Evolutionary conservation across 2,113 vertebrate genomes (phyloP).

Genomic region (Dicentrarchus labrax): DNA sequence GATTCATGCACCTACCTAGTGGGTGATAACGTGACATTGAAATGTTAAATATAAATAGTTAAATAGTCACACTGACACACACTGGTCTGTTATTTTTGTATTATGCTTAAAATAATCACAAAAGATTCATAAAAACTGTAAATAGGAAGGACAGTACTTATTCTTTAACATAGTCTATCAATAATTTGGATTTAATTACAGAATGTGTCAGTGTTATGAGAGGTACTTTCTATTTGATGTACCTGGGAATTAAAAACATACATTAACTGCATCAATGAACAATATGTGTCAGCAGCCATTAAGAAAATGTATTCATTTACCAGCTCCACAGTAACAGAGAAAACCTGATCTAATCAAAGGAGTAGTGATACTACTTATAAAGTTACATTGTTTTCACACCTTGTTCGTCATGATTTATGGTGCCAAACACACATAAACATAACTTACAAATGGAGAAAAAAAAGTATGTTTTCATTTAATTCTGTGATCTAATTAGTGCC

Average conservation of each 20-base stretch:
- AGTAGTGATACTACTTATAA: not conserved
- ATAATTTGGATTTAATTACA: not conserved
- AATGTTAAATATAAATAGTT: not conserved
- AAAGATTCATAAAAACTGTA: not conserved
- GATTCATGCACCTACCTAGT: not conserved
- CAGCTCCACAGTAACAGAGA: not conserved
- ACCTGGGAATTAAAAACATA: conserved; percentile 46
- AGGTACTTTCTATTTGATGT: conserved; percentile 55
- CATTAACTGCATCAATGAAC: conserved; percentile 57
- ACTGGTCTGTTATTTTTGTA: not conserved
- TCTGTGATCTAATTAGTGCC: not conserved
- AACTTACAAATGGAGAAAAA: not conserved
- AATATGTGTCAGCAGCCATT: conserved; percentile 49
- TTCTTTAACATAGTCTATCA: conserved; percentile 4
- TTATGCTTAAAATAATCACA: not conserved
- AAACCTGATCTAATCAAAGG: not conserved
- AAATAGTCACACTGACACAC: not conserved
- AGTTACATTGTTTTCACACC: not conserved
- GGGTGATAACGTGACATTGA: conserved; percentile 6
- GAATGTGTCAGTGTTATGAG: conserved; percentile 43
- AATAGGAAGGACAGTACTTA: too few species aligned
- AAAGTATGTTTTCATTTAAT: conserved; percentile 5
- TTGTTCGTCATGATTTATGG: not conserved
- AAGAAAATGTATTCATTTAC: conserved; percentile 16
- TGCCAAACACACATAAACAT: conserved; percentile 9